Evolutionary conservation across 2,888 invertebrate genomes (phyloP).

Genomic region (Eilema sororculum): DNA sequence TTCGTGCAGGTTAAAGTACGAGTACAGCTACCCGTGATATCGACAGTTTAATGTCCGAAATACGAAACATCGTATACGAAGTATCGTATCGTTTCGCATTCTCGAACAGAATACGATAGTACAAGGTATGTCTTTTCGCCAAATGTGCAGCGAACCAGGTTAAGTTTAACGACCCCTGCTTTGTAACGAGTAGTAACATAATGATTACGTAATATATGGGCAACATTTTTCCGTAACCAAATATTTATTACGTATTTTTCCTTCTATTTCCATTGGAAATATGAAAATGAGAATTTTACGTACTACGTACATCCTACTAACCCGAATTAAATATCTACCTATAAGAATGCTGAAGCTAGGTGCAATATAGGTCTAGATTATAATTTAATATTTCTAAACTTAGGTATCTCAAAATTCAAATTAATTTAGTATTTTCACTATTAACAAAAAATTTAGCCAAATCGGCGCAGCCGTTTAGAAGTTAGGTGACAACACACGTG

Average conservation of each 20-base stretch:
- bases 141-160: constrained; percentile 39
- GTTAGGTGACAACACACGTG: too few species aligned
- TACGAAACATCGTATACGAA: constrained; percentile 49
- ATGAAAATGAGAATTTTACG: neutral
- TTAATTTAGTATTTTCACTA: too few species aligned
- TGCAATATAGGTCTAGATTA: too few species aligned
- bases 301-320: neutral
- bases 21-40: constrained; percentile 30
- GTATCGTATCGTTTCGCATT: constrained; percentile 36
- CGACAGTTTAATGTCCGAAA: constrained; percentile 49
- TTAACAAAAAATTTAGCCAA: too few species aligned
- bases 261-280: neutral
- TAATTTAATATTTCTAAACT: too few species aligned
- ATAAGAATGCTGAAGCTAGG: neutral
- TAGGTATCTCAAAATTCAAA: too few species aligned
- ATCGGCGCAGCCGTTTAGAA: too few species aligned
- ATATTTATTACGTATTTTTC: neutral
- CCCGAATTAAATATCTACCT: neutral
- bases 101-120: constrained; percentile 28
- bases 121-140: constrained; percentile 41
- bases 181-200: neutral
- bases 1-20: constrained; percentile 35
- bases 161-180: constrained; percentile 36
- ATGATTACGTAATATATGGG: neutral
- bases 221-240: neutral